A percentile compares a stretch with the other conserved stretches of the same genome.
phyloP scores from a whole-genome alignment of 2,888 invertebrate genomes.

The Strigamia crassipes region DNA sequence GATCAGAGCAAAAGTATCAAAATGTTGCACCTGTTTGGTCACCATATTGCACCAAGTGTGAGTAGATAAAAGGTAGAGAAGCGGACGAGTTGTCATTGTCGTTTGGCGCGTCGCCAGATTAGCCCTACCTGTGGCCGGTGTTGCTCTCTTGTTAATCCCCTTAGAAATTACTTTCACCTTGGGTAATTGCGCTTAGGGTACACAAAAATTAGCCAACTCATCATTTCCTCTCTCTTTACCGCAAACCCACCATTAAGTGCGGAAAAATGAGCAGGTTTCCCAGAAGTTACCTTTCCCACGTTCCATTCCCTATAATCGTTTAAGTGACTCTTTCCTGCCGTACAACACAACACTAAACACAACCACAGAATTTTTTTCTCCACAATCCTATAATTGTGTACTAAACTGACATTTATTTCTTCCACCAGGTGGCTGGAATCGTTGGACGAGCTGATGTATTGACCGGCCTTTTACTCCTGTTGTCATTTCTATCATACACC shows the following conservation, averaged over 20 bases:
- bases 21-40: background rate
- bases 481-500: conserved; percentile 78
- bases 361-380: background rate
- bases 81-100: background rate
- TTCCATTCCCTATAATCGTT: conserved; percentile 42
- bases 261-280: conserved; percentile 28
- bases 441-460: conserved; percentile 87
- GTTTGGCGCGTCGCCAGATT: conserved; percentile 10
- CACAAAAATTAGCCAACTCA: conserved; percentile 38
- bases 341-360: conserved; percentile 18
- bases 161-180: conserved; percentile 37
- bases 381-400: conserved; percentile 39
- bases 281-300: conserved; percentile 42
- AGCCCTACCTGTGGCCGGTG: conserved; percentile 46
- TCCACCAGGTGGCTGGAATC: conserved; percentile 78
- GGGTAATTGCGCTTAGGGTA: conserved; percentile 38
- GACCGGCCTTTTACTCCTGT: conserved; percentile 79
- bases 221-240: conserved; percentile 45
- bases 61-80: background rate
- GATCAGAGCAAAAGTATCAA: background rate
- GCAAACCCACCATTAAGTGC: conserved; percentile 10
- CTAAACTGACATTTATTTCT: conserved; percentile 49
- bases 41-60: background rate
- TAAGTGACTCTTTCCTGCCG: conserved; percentile 27
- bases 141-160: conserved; percentile 48